Percentiles rank a stretch among this genome's conserved stretches.
phyloP scores from a whole-genome alignment of 2,113 vertebrate species.

The Gobius niger region DNA sequence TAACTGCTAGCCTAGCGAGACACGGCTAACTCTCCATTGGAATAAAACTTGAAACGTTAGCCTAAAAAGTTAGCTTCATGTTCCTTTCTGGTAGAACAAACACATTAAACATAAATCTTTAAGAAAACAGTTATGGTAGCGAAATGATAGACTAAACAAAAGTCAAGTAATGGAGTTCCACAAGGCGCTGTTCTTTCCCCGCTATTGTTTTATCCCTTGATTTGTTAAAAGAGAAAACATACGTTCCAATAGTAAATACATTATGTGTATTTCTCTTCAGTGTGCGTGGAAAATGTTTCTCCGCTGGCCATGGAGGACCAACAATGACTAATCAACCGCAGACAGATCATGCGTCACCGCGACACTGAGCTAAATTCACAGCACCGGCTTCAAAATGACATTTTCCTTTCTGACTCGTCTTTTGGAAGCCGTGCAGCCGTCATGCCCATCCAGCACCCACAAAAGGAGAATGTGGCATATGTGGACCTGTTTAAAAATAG shows the following conservation, averaged over 20 bases:
- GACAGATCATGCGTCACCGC: background rate
- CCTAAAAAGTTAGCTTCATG: no score
- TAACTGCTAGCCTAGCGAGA: no score
- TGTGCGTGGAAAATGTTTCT: background rate
- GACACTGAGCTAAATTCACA: constrained; percentile 27
- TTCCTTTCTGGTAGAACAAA: no score
- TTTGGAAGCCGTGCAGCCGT: constrained; percentile 4
- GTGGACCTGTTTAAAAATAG: constrained; percentile 37
- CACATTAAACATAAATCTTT: background rate
- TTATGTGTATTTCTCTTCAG: no score
- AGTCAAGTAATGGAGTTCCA: background rate
- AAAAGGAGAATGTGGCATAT: constrained; percentile 8
- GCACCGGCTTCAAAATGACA: constrained; percentile 8
- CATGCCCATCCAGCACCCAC: constrained; percentile 9
- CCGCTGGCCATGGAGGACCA: constrained; percentile 13
- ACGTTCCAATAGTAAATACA: no score
- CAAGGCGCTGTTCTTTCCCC: background rate
- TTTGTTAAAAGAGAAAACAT: no score
- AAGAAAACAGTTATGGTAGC: background rate
- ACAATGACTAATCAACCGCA: constrained; percentile 4
- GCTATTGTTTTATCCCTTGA: background rate
- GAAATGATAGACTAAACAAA: background rate
- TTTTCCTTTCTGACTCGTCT: constrained; percentile 1
- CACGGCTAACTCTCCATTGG: no score
- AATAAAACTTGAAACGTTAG: no score